Percentiles rank a stretch among this genome's conserved stretches.
phyloP scores from a whole-genome alignment of 1,140 invertebrate genomes.

The Archivesica marissinica region DNA sequence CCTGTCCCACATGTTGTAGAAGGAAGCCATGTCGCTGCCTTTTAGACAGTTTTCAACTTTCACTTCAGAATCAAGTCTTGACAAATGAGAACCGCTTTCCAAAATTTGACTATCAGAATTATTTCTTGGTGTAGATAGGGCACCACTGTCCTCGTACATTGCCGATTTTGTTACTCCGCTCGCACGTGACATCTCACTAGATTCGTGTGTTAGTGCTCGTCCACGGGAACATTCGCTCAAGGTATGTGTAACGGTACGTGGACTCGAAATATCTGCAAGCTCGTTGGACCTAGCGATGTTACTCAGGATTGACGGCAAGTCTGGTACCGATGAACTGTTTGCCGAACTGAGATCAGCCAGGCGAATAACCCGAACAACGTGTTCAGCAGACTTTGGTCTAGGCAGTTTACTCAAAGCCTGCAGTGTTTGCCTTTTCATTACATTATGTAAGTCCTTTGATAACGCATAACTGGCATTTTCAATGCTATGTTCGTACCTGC shows the following conservation, averaged over 20 bases:
- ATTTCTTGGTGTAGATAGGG: slow-evolving; percentile 46
- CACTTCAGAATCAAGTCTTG: not conserved
- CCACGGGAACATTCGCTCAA: not conserved
- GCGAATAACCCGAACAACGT: not conserved
- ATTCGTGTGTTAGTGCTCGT: not conserved
- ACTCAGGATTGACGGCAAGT: slow-evolving; percentile 31
- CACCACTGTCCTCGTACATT: slow-evolving; percentile 47
- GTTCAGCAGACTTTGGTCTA: slow-evolving; percentile 42
- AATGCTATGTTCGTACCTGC: not conserved
- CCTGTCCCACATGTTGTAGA: slow-evolving; percentile 51
- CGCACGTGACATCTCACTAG: not conserved
- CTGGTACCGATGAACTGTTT: slow-evolving; percentile 49
- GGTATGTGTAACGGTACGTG: not conserved
- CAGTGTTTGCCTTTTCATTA: slow-evolving; percentile 8
- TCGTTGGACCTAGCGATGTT: slow-evolving; percentile 21
- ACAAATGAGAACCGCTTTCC: not conserved
- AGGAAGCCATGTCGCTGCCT: slow-evolving; percentile 33
- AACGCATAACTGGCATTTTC: not conserved
- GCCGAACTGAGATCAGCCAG: slow-evolving; percentile 31
- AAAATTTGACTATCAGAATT: not conserved
- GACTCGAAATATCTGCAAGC: not conserved
- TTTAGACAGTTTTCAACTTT: not conserved
- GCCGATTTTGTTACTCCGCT: not conserved
- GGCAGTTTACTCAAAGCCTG: not conserved
- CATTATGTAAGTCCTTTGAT: slow-evolving; percentile 23